These are phyloP conservation scores for Spea multiplicata DNA, from an alignment of 2,113 vertebrate genomes.

Conservation along the genomic window DNA sequence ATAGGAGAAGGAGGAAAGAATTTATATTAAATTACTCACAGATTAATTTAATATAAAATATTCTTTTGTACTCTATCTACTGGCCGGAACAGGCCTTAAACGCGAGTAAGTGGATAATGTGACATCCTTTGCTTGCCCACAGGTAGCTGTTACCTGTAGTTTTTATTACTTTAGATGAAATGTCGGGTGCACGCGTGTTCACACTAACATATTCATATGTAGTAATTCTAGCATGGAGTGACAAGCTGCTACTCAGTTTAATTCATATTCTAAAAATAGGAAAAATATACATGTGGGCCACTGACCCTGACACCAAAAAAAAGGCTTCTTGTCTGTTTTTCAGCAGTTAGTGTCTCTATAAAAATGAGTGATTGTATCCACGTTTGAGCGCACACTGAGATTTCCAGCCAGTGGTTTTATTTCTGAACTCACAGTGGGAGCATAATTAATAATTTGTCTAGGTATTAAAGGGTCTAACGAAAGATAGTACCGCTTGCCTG, in stretches of 20 bases:
- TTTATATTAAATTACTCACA: too few species aligned
- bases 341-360: too few species aligned
- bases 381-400: not conserved
- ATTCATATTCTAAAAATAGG: not conserved
- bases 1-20: too few species aligned
- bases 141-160: too few species aligned
- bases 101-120: too few species aligned
- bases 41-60: not conserved
- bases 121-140: too few species aligned
- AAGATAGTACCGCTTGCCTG: not conserved
- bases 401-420: not conserved
- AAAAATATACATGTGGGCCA: not conserved
- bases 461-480: not conserved
- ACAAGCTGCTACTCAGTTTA: not conserved
- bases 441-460: not conserved
- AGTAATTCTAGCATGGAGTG: not conserved
- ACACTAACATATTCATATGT: not conserved
- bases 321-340: too few species aligned
- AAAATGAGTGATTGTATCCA: too few species aligned
- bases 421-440: not conserved
- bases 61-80: not conserved
- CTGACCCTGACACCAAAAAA: too few species aligned
- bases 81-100: too few species aligned
- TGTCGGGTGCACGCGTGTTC: too few species aligned
- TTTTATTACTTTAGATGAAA: too few species aligned